Base-by-base conservation (phyloP, 2,113 vertebrate genomes). In the Dromiciops gliroides region DNA sequence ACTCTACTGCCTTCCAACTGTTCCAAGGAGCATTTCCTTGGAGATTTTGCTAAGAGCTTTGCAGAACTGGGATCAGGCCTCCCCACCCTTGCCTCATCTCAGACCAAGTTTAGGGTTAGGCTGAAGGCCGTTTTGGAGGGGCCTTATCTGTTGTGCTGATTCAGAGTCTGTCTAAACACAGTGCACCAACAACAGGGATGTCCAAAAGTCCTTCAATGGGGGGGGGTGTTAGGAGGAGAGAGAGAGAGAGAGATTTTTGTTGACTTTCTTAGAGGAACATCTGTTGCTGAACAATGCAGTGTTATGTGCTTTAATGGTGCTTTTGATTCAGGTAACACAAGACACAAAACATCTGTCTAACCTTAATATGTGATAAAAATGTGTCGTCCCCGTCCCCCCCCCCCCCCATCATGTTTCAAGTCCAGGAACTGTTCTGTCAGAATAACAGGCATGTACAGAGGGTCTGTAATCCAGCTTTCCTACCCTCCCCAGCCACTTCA, bases 381-480 rank as follows among this genome's bases (percentile, higher is more conserved):
- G 23, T 37, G 52, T 89, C 49, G 67, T 2, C 52, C 24, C 48
- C 89, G 89, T 52, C 93, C 94, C 67, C 3, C 52, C 24, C 48
- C 89, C 90, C 56, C 93, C 94, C 50, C 50, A 91, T 96, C 67
- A 5, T 1, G 89, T 96, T 97, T 97, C 97, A 93, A 88, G 93
- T 95, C 95, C 96, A 96, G 96, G 97, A 96, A 94, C 50, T 92
- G 50, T 91, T 96, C 94, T 97, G 88, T 92, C 67, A 48, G 91
- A 95, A 48, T 95, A 50, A 94, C 49, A 88, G 93, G 94, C 50
- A 89, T 90, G 50, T 50, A 88, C 49, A 67, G 50, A 93, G 91
- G 89, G 92, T 23, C 49, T 93, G 25, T 48, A 75, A 67, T 91
- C 60, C 92, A 31, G 6, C 50, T 56, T 89, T n/a, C n/a, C n/a